These are phyloP conservation scores for Tinamus major DNA, from an alignment of 2,797 vertebrate species.

Conservation along the genomic window DNA sequence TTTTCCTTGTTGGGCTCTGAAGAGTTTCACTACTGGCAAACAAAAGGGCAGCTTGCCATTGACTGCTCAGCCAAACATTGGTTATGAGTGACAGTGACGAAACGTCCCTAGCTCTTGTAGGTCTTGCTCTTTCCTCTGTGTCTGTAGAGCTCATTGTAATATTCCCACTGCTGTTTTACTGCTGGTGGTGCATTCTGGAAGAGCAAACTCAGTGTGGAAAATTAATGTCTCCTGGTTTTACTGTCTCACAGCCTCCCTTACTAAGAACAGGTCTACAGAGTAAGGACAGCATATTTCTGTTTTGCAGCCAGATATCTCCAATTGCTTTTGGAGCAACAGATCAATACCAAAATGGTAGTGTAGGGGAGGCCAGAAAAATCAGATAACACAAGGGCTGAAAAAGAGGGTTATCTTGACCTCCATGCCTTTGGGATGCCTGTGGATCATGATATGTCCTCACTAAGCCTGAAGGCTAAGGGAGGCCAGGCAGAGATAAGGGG, in stretches of 20 bases:
- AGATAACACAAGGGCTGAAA: background rate
- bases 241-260: background rate
- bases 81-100: background rate
- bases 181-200: background rate
- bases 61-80: background rate
- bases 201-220: background rate
- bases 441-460: background rate
- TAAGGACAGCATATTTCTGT: background rate
- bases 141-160: background rate
- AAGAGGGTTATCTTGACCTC: background rate
- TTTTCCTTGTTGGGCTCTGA: background rate
- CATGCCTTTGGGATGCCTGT: rapidly evolving
- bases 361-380: background rate
- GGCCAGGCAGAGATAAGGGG: background rate
- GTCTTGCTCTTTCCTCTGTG: background rate
- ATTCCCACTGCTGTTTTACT: background rate
- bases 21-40: background rate
- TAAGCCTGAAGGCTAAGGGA: background rate
- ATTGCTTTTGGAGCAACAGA: background rate
- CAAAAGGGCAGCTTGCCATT: background rate
- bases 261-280: background rate
- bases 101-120: background rate
- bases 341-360: rapidly evolving
- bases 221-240: background rate
- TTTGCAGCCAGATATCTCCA: background rate